Evolutionary conservation across 2,888 invertebrate species (phyloP).

Genomic region (Caenorhabditis imperialis): DNA sequence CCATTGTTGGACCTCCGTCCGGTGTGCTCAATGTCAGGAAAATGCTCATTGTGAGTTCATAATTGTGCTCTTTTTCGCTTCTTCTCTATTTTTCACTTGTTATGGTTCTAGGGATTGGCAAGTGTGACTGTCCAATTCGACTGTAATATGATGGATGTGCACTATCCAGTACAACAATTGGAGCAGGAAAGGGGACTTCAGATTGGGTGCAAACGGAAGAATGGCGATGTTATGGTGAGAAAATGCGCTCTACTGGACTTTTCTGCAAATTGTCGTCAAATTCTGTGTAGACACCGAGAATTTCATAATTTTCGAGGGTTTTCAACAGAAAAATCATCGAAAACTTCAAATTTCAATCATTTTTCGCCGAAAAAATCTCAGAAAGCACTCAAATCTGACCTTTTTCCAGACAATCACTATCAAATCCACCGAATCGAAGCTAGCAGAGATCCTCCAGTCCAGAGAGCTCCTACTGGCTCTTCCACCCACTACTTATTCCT

Average conservation of each 20-base stretch:
- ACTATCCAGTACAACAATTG: conserved; percentile 39
- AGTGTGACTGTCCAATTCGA: conserved; percentile 39
- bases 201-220: conserved; percentile 42
- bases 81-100: not conserved
- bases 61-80: not conserved
- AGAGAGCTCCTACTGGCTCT: conserved; percentile 48
- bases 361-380: not conserved
- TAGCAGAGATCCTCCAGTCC: conserved; percentile 41
- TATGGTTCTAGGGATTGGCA: conserved; percentile 20
- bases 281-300: too few species aligned
- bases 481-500: conserved; percentile 42
- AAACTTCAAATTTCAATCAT: too few species aligned
- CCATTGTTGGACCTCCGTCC: conserved; percentile 60
- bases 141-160: conserved; percentile 40
- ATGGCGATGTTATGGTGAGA: conserved; percentile 32
- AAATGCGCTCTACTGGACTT: too few species aligned
- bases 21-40: conserved; percentile 63
- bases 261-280: too few species aligned
- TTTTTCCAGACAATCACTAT: conserved; percentile 49
- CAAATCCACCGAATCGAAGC: conserved; percentile 39
- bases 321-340: too few species aligned
- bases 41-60: conserved; percentile 59
- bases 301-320: too few species aligned
- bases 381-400: not conserved
- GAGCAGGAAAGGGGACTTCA: conserved; percentile 39